Evolutionary conservation across 1,140 invertebrate species (phyloP), one percentile per base, ranked within the genome.

Genomic region (Varroa destructor): DNA sequence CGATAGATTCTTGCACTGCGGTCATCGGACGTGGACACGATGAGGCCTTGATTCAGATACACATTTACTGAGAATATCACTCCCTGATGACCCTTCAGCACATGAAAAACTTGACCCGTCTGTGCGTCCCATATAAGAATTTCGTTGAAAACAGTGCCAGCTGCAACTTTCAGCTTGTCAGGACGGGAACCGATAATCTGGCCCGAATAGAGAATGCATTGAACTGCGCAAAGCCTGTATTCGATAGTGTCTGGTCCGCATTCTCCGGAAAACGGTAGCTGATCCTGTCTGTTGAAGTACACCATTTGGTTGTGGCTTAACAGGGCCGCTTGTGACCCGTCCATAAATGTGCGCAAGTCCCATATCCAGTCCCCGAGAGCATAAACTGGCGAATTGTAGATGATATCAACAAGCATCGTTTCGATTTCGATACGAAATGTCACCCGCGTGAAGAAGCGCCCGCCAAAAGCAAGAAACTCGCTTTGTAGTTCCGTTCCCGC

Each of bases 291-390:
- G 12, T 37, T 46, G 3, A 67, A 46, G 3, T 14, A 67, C 14
- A 67, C 46, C 61, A 67, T 12, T 8, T 46, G 61, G 37, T 67
- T 67, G 37, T 67, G 61, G 46, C 61, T 67, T 1, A 67, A 37
- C 61, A 67, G 12, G 12, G 46, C 61, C 3, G 40, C 61, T 3
- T 1, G 37, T 5, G 14, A n/a, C 46, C 46, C 46, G 46, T 51
- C 46, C 12, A 43, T 8, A 46, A 67, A 67, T 43, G 46, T 37
- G 40, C 46, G 40, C n/a, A 67, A 37, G 40, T 67, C 61, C 61
- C 61, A 67, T 12, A 67, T 67, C 61, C 61, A 67, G 61, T 67
- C 61, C 12, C 61, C 61, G 4, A 67, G 40, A 67, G 40, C 14
- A 40, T 43, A 43, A 40, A 37, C 14, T 3, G 61, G 36, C 12